Base-by-base conservation (phyloP, 2,113 vertebrate genomes). In the Callaeas wilsoni region DNA sequence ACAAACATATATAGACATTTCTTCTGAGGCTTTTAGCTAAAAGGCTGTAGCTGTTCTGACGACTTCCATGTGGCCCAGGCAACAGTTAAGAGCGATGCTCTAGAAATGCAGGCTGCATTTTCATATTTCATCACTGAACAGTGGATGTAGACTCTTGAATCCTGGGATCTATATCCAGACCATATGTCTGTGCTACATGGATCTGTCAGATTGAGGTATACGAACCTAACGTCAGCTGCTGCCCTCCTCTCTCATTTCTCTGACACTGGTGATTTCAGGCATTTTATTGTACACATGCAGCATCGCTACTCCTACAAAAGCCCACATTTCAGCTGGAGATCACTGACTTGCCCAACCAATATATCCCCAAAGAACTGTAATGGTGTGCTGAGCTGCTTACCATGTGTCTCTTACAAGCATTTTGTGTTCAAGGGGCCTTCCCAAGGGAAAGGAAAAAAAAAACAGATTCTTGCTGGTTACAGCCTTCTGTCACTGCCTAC, bases 21-120 rank as follows among this genome's bases (percentile, higher is more conserved):
- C 19, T 91, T 91, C 63, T 62, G 70, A 93, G 27, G 33, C 50
- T 73, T 42, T 55, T 35, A 69, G n/a, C 78, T 81, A 89, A 82
- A 90, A 90, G 67, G 84, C 44, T 91, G 57, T 91, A 74, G 67
- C 49, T 94, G n/a, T 87, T 94, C 68, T 90, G 80, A 92, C 73
- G 81, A 77, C 20, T 87, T 79, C 50, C 63, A 50, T 44, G 74
- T 67, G 75, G 55, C 62, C 32, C 55, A 87, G 75, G 71, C 60
- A 90, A 73, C 67, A 68, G 42, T 65, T 46, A 32, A 44, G 65
- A 79, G 37, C 0, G 1, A 65, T 19, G 55, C 41, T 93, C 19
- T 69, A 35, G 42, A 93, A 90, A 76, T 4, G 25, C 50, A 60
- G 70, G 26, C 67, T 87, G 35, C 27, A 65, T 87, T 87, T 89